Conservation (phyloP, 2,113 vertebrate genomes). For the Noctilio leporinus region DNA sequence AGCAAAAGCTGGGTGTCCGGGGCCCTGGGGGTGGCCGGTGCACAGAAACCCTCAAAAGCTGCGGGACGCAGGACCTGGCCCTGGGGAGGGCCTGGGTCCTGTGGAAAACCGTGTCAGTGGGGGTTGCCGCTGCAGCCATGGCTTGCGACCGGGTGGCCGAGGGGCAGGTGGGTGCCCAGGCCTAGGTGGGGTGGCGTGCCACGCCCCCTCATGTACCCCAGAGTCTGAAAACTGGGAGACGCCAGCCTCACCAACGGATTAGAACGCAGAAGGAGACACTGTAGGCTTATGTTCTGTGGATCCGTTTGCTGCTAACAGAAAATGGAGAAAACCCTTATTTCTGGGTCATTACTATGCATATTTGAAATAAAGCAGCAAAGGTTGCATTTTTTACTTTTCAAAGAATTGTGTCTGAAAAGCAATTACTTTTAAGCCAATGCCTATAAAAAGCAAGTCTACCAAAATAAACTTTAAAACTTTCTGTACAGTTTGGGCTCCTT, state of each 20-base stretch:
- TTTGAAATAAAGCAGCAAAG: not conserved
- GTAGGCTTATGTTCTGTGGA: not conserved
- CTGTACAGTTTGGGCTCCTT: not conserved
- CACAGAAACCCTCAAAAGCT: not conserved
- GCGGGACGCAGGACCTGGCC: not conserved
- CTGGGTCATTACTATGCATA: not conserved
- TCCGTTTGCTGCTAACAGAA: not conserved
- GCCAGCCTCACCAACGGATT: not conserved
- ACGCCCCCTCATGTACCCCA: fast-evolving
- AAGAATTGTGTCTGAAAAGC: conserved; percentile 6
- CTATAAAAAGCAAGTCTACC: conserved; percentile 57
- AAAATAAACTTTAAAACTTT: conserved; percentile 65
- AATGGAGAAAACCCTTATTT: not conserved
- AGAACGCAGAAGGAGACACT: not conserved
- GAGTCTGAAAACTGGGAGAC: not conserved
- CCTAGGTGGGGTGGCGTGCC: fast-evolving
- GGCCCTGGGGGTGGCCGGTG: fast-evolving
- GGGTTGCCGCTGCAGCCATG: fast-evolving
- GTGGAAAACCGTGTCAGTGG: too few species aligned
- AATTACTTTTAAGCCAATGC: not conserved
- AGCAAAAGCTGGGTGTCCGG: not conserved
- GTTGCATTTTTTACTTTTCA: conserved; percentile 43
- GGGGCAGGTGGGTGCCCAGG: not conserved
- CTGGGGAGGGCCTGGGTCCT: not conserved
- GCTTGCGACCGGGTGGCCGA: fast-evolving